Evolutionary conservation across 1,140 invertebrate genomes (phyloP), one percentile per base, ranked within the genome.

Genomic region (Heterodera carotae): DNA sequence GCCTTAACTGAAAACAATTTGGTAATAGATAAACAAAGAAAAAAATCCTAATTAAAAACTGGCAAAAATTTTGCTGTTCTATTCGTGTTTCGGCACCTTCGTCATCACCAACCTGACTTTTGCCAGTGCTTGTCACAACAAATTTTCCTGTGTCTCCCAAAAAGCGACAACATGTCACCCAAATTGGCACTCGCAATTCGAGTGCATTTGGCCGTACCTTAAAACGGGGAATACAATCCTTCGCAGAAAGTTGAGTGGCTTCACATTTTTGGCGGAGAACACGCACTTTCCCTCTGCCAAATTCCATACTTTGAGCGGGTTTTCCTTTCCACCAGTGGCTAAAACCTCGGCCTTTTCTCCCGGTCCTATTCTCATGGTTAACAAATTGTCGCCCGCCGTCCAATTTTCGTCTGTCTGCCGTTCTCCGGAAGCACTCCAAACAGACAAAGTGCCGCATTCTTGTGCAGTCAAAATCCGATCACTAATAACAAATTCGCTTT

Each of bases 281-380:
- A 75, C 67, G 29, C 60, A 53, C 53, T 77, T 67, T 34, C 69
- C 31, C 22, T 39, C 66, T 5, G 48, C 69, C 7, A 82, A 39
- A 76, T 82, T 77, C 81, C 81, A 82, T 10, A 83, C 15, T 70
- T 82, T 82, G 25, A 82, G 60, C 22, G 60, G 48, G 76, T 83
- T 82, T 66, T 82, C 82, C 27, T 66, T 67, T 36, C 81, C 81
- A 31, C 82, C 81, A 22, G 81, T 81, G n/a, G 82, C 81, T 18
- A 81, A 53, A 48, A 84, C 56, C 10, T 18, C 33, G 31, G 59
- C 12, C 8, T 27, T 43, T 27, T 36, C 64, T 7, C 36, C 34
- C 12, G 77, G 79, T 3, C 64, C 76, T 18, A 69, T 34, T 29
- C 60, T 22, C 68, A 82, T 59, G 5, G 64, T 67, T 22, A 76